These are phyloP conservation scores for Parotocinclus haroldoi DNA, from an alignment of 2,797 vertebrate genomes.

Conservation along the genomic window DNA sequence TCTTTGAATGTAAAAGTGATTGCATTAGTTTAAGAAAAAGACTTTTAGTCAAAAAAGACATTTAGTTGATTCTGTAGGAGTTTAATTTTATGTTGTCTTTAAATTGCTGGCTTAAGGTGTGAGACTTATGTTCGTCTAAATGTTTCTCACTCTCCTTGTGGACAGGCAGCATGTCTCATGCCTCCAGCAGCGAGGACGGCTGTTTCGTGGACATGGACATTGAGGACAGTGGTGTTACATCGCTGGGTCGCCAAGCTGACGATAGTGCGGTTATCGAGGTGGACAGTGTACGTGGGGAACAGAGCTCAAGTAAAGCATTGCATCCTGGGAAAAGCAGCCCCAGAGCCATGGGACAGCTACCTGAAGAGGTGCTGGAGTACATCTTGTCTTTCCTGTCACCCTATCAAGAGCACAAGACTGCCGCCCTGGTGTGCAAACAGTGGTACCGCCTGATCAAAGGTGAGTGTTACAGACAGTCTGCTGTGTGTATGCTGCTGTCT, in stretches of 20 bases:
- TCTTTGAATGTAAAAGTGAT: no score
- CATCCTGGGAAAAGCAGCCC: conserved; percentile 29
- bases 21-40: no score
- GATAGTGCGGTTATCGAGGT: background rate
- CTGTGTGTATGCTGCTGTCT: background rate
- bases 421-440: conserved; percentile 96
- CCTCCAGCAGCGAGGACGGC: conserved; percentile 23
- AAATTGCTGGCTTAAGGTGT: no score
- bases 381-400: conserved; percentile 97
- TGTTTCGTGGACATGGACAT: conserved; percentile 31
- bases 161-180: conserved; percentile 30
- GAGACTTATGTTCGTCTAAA: no score
- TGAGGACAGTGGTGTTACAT: background rate
- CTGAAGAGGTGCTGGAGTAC: conserved; percentile 95
- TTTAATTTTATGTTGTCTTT: no score
- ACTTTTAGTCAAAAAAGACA: no score
- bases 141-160: background rate
- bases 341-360: conserved; percentile 83
- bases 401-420: conserved; percentile 97
- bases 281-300: background rate
- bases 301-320: background rate
- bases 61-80: no score
- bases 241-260: background rate
- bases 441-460: conserved; percentile 99
- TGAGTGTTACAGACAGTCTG: conserved; percentile 48